These are phyloP conservation scores for Griposia aprilina DNA, from an alignment of 2,888 invertebrate species.

Conservation along the genomic window DNA sequence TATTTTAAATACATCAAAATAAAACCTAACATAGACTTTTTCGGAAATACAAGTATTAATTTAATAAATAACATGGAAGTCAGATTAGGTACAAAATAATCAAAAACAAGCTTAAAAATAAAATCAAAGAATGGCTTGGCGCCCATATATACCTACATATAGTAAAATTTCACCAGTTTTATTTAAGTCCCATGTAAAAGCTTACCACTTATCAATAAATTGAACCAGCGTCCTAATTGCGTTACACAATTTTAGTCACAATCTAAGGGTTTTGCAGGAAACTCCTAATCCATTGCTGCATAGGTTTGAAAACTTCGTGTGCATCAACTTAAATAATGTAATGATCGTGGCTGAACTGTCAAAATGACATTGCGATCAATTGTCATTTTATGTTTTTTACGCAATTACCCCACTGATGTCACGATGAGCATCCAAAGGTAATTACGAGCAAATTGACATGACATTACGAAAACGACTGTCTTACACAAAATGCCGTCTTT, in stretches of 20 bases:
- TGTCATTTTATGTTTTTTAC: not conserved
- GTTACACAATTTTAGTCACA: not conserved
- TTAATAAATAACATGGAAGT: too few relatives aligned
- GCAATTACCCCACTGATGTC: not conserved
- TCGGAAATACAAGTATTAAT: too few relatives aligned
- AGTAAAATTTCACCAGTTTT: not conserved
- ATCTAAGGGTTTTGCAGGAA: not conserved
- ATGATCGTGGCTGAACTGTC: not conserved
- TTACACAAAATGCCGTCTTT: not conserved
- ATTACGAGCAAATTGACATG: not conserved
- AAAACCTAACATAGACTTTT: too few relatives aligned
- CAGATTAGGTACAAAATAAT: too few relatives aligned
- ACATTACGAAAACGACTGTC: not conserved
- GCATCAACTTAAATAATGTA: not conserved
- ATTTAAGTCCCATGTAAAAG: not conserved
- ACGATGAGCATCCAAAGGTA: not conserved
- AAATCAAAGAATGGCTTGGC: too few relatives aligned
- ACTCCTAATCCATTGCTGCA: not conserved
- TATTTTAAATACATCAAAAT: too few relatives aligned
- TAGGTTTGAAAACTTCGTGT: not conserved
- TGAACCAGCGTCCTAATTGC: not conserved
- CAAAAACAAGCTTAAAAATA: too few relatives aligned
- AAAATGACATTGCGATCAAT: not conserved
- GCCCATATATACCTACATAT: not conserved
- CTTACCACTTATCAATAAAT: too few relatives aligned